Conservation (phyloP, 2,797 vertebrate species). For the Typhlichthys eigenmanni region DNA sequence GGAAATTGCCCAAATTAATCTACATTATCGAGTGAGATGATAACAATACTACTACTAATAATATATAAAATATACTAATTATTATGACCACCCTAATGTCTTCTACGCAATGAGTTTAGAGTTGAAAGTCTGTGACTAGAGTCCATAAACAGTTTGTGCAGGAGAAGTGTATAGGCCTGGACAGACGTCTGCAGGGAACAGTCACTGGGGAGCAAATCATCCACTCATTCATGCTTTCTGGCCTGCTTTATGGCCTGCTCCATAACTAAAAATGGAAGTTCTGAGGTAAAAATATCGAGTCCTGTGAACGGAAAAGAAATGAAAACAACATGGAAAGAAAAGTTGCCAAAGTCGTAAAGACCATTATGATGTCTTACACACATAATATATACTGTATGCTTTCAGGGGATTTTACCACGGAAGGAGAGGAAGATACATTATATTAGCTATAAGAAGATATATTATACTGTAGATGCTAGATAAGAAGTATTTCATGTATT, state of each 20-base stretch:
- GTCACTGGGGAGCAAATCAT: slow-evolving; percentile 42
- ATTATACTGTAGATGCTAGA: too few relatives aligned
- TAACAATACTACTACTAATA: too few relatives aligned
- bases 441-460: too few relatives aligned
- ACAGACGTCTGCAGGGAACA: slow-evolving; percentile 18
- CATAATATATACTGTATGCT: too few relatives aligned
- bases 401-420: too few relatives aligned
- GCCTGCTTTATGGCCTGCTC: slow-evolving; percentile 48
- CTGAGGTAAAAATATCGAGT: slow-evolving; percentile 51
- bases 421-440: too few relatives aligned
- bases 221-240: slow-evolving; percentile 65
- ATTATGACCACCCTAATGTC: too few relatives aligned
- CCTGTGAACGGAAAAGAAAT: slow-evolving; percentile 41
- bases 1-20: too few relatives aligned
- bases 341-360: not conserved
- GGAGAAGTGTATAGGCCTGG: slow-evolving; percentile 38
- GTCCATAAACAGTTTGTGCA: slow-evolving; percentile 52
- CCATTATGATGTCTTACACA: not conserved
- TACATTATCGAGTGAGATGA: too few relatives aligned
- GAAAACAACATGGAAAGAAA: slow-evolving; percentile 29
- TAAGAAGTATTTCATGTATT: too few relatives aligned
- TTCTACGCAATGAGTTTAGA: too few relatives aligned
- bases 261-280: slow-evolving; percentile 69
- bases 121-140: slow-evolving; percentile 16
- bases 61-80: too few relatives aligned